Conservation (phyloP, 2,888 invertebrate genomes). For the Nasonia oneida region DNA sequence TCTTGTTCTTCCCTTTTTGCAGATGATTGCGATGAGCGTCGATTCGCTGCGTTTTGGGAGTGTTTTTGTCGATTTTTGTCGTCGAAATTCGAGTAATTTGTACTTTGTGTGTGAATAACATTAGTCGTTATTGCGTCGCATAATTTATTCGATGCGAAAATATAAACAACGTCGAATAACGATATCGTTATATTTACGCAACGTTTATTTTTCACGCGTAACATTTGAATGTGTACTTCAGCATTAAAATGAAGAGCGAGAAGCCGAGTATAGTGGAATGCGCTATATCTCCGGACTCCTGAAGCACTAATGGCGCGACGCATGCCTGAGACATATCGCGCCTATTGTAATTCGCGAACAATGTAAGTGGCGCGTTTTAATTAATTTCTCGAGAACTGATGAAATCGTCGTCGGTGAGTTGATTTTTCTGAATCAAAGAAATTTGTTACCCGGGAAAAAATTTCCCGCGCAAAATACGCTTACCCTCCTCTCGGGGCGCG, state of each 20-base stretch:
- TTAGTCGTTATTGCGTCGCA: neutral
- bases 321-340: neutral
- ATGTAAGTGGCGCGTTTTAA: neutral
- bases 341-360: neutral
- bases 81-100: neutral
- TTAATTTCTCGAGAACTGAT: neutral
- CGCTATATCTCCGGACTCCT: neutral
- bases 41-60: neutral
- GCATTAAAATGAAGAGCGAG: neutral
- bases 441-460: neutral
- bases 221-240: neutral
- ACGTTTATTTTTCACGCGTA: neutral
- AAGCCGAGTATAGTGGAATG: neutral
- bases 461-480: neutral
- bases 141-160: neutral
- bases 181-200: neutral
- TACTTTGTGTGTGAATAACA: neutral
- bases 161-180: neutral
- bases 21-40: neutral
- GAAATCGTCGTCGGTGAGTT: neutral
- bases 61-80: neutral
- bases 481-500: neutral
- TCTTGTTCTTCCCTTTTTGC: neutral
- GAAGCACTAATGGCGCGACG: neutral
- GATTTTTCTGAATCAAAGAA: neutral